A percentile compares a stretch with the other conserved stretches of the same genome.
phyloP scores from a whole-genome alignment of 1,140 invertebrate genomes.

The Macrocentrus cingulum region DNA sequence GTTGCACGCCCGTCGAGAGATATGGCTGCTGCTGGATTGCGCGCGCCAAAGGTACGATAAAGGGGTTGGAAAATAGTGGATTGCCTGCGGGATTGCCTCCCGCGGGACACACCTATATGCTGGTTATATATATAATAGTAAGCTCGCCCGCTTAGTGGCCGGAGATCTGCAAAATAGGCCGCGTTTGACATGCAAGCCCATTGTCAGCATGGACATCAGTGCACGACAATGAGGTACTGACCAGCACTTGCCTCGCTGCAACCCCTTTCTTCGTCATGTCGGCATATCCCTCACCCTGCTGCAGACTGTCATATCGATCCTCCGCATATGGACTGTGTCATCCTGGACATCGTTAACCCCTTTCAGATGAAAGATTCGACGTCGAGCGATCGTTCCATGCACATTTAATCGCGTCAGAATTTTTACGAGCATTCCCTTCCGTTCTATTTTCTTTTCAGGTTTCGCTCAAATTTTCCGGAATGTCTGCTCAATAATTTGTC shows the following conservation, averaged over 20 bases:
- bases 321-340: constrained; percentile 1
- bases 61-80: constrained; percentile 26
- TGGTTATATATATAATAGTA: neutral
- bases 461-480: too few relatives aligned
- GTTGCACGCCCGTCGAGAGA: neutral
- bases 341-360: too few relatives aligned
- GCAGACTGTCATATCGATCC: neutral
- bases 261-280: constrained; percentile 1
- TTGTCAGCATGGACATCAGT: constrained; percentile 36
- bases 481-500: neutral
- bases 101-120: constrained; percentile 15
- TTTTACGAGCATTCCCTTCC: too few relatives aligned
- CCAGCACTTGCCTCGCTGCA: neutral
- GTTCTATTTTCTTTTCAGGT: too few relatives aligned
- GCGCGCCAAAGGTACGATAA: constrained; percentile 20
- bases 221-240: constrained; percentile 41
- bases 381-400: too few relatives aligned
- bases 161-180: constrained; percentile 33
- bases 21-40: constrained; percentile 11
- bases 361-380: too few relatives aligned
- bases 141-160: neutral
- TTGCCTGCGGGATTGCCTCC: constrained; percentile 15
- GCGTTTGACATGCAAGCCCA: constrained; percentile 50
- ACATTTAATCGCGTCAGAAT: too few relatives aligned
- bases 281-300: neutral